phyloP scores from a whole-genome alignment of 2,113 vertebrate genomes.

The Anthoscopus minutus region DNA sequence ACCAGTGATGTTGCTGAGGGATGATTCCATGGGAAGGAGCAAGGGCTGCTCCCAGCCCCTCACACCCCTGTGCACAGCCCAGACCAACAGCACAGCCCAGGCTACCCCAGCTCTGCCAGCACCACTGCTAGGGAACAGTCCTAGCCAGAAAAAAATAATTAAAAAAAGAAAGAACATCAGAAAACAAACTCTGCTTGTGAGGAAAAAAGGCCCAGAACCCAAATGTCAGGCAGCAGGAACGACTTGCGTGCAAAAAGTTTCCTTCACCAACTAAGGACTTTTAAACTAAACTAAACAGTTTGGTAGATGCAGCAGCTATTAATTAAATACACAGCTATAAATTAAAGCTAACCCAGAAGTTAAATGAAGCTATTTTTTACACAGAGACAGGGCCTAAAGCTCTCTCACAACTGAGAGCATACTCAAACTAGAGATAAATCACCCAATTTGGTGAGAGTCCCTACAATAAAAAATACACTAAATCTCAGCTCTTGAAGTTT shows the following conservation, averaged over 20 bases:
- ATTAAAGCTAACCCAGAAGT: neutral
- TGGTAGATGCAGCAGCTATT: neutral
- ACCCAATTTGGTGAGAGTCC: accelerated
- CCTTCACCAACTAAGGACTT: neutral
- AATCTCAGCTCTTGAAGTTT: neutral
- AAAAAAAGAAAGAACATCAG: neutral
- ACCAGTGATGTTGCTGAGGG: accelerated
- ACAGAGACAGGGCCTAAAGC: neutral
- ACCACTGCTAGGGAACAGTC: accelerated
- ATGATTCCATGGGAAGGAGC: neutral
- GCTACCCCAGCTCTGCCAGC: neutral
- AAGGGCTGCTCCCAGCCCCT: neutral
- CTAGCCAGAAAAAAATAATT: neutral
- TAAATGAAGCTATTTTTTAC: neutral
- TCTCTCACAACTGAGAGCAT: neutral
- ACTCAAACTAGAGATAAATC: neutral
- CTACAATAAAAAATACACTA: neutral
- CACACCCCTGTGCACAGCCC: neutral
- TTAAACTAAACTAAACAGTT: neutral
- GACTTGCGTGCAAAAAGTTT: neutral
- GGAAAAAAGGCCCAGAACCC: neutral
- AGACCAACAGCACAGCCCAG: neutral
- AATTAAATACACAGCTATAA: neutral
- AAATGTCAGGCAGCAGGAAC: neutral
- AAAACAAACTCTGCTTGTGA: neutral